phyloP scores from a whole-genome alignment of 1,140 invertebrate species.

The Microplitis demolitor region DNA sequence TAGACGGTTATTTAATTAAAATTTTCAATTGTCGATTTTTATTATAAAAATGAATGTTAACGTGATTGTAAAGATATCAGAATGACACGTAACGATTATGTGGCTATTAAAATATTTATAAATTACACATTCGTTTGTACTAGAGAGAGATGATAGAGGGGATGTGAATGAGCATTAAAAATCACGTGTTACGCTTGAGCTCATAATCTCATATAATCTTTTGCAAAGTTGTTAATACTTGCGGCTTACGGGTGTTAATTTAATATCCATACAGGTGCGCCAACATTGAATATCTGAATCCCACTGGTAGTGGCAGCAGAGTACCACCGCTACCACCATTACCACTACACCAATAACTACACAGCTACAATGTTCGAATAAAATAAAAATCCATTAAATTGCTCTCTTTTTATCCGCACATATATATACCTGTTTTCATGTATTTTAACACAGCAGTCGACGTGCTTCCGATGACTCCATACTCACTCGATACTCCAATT shows the following conservation, averaged over 20 bases:
- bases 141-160: background rate
- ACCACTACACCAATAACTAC: no score
- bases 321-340: background rate
- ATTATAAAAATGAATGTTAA: background rate
- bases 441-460: background rate
- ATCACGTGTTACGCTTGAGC: constrained; percentile 62
- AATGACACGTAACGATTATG: background rate
- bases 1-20: no score
- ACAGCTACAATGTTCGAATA: constrained; percentile 34
- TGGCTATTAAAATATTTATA: constrained; percentile 32
- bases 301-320: constrained; percentile 49
- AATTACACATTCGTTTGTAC: constrained; percentile 35
- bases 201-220: constrained; percentile 65
- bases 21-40: background rate
- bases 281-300: constrained; percentile 64
- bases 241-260: constrained; percentile 63
- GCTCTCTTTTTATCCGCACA: constrained; percentile 28
- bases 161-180: constrained; percentile 54
- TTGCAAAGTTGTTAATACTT: constrained; percentile 65
- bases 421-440: background rate
- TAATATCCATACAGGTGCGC: constrained; percentile 64
- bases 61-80: background rate
- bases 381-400: constrained; percentile 62
- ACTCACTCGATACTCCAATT: background rate
- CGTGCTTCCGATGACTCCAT: background rate